A percentile compares a stretch with the other conserved stretches of the same genome.
phyloP scores from a whole-genome alignment of 2,797 vertebrate genomes.

The Cynopterus sphinx region DNA sequence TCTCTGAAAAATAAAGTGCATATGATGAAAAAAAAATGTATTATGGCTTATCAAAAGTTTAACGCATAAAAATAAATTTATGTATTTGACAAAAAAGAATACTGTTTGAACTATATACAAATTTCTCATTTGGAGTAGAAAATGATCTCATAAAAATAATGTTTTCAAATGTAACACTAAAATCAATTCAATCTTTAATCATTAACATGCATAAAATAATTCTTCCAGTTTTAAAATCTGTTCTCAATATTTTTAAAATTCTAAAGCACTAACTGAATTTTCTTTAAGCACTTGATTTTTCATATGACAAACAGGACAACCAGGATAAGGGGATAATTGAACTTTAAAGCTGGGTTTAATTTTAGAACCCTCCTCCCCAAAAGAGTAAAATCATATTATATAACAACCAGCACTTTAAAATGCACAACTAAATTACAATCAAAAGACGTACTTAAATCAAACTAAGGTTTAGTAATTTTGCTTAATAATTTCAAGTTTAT shows the following conservation, averaged over 20 bases:
- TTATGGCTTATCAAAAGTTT: not conserved
- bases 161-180: not conserved
- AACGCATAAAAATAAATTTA: not conserved
- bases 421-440: not conserved
- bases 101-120: not conserved
- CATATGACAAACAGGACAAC: not conserved
- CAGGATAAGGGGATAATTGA: not conserved
- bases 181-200: not conserved
- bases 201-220: not conserved
- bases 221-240: conserved; percentile 18
- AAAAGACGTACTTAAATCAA: not conserved
- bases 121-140: conserved; percentile 31
- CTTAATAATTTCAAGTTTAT: conserved; percentile 31
- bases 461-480: not conserved
- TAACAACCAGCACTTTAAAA: not conserved
- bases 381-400: not conserved
- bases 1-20: not conserved
- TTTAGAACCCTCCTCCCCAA: not conserved
- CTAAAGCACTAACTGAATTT: not conserved
- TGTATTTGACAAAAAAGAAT: not conserved
- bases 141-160: conserved; percentile 5
- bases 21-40: not conserved
- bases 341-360: not conserved
- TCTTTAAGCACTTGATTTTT: not conserved
- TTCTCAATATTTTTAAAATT: conserved; percentile 11